Percentiles rank a stretch among this genome's conserved stretches.
Conservation (phyloP, 2,113 vertebrate genomes). For the Toxostoma redivivum region DNA sequence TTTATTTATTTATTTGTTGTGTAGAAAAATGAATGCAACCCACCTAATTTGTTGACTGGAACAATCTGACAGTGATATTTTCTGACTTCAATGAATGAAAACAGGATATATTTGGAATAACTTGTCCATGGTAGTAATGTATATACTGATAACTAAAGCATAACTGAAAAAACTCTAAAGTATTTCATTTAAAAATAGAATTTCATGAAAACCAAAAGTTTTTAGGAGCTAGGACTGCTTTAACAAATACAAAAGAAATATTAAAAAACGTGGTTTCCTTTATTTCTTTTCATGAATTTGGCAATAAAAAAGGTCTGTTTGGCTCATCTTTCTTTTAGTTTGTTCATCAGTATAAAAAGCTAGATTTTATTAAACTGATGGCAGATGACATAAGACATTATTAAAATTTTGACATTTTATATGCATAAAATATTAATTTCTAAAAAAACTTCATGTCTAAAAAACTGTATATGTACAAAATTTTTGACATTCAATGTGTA, state of each 20-base stretch:
- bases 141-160: background rate
- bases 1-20: background rate
- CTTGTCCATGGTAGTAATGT: background rate
- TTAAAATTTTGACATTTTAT: background rate
- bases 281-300: background rate
- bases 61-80: background rate
- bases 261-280: background rate
- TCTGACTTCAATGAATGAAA: background rate
- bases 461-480: background rate
- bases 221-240: background rate
- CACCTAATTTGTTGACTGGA: background rate
- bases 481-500: rapidly evolving
- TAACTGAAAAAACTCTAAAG: background rate
- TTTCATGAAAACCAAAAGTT: background rate
- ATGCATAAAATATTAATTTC: background rate
- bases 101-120: background rate
- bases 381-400: background rate
- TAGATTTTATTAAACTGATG: background rate
- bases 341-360: background rate
- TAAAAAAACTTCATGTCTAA: background rate
- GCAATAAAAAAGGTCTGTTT: background rate
- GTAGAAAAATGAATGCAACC: background rate
- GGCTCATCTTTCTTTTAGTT: background rate
- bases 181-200: background rate
- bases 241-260: background rate